Evolutionary conservation across 2,888 invertebrate species (phyloP).

Genomic region (Stegophylla sp.): DNA sequence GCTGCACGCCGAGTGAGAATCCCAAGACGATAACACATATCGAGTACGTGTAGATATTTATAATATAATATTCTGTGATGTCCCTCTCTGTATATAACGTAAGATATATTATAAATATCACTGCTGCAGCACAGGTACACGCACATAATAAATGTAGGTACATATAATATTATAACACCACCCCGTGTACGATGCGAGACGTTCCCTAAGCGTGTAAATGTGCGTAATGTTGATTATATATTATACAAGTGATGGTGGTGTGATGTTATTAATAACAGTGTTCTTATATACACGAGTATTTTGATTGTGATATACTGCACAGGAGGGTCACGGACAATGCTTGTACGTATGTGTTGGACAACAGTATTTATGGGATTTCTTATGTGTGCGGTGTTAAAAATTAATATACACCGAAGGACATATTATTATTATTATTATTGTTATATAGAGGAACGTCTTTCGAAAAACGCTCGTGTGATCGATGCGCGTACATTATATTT

Average conservation of each 20-base stretch:
- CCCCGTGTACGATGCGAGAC: too few relatives aligned
- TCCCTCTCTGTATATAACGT: too few relatives aligned
- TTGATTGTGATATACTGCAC: conserved; percentile 22
- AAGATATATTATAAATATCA: too few relatives aligned
- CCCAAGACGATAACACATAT: neutral
- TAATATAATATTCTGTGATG: too few relatives aligned
- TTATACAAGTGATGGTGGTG: too few relatives aligned
- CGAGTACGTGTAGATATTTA: neutral
- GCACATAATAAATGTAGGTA: too few relatives aligned
- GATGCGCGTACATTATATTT: conserved; percentile 28
- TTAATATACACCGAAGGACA: conserved; percentile 28
- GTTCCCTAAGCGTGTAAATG: too few relatives aligned
- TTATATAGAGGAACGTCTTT: neutral
- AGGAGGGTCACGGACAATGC: conserved; percentile 38
- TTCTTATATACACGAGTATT: neutral
- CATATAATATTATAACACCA: too few relatives aligned
- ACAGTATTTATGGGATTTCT: conserved; percentile 7
- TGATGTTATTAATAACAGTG: neutral
- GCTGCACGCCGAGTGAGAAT: neutral
- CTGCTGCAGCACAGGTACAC: too few relatives aligned
- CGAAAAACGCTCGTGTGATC: conserved; percentile 26
- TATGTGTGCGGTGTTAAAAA: conserved; percentile 19
- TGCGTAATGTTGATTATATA: neutral
- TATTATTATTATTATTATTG: too few relatives aligned
- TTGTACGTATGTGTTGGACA: neutral